Base-by-base conservation (phyloP, 1,140 invertebrate species). In the Lerema accius region DNA sequence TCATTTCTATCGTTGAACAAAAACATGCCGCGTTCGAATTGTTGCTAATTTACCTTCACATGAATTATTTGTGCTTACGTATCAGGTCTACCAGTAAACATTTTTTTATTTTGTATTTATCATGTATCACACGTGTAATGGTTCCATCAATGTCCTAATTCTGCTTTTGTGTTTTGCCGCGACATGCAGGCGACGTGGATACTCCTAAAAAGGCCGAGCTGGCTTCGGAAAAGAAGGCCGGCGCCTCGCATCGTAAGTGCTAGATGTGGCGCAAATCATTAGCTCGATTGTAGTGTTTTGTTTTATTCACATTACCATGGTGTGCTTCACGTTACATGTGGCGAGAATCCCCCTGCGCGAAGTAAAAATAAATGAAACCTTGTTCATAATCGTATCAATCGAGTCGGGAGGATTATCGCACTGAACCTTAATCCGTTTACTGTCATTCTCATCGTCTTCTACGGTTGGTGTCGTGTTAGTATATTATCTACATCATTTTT, bases 161-260 rank as follows among this genome's bases (percentile, higher is more conserved):
- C 74, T 86, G 85, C 83, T 90, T 88, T 90, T 88, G 85, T 90
- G 82, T 88, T 86, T 88, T 85, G 73, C 76, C 72, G 79, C 73
- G 76, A 73, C 73, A 60, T 61, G 59, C 87, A 90, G 87, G 87
- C 82, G 87, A 90, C 79, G 83, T 87, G 84, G 87, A 90, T 69
- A 83, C 83, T 64, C 83, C 83, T 86, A 90, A 86, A 87, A 90
- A 90, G 82, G 71, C 62, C 79, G 87, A 88, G 79, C 82, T 85
- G 84, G 76, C 82, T 80, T 75, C 85, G 76, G 87, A 90, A 75
- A 88, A 89, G 84, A 90, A 90, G 74, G 65, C 81, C 49, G 69
- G 82, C 65, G 66, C 78, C 66, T 86, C 87, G 53, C 87, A 89
- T 82, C 86, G 87, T 90, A 90, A 90, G 87, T 90, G 85, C 83